Conservation (phyloP, 2,797 vertebrate species). For the Helostoma temminkii region DNA sequence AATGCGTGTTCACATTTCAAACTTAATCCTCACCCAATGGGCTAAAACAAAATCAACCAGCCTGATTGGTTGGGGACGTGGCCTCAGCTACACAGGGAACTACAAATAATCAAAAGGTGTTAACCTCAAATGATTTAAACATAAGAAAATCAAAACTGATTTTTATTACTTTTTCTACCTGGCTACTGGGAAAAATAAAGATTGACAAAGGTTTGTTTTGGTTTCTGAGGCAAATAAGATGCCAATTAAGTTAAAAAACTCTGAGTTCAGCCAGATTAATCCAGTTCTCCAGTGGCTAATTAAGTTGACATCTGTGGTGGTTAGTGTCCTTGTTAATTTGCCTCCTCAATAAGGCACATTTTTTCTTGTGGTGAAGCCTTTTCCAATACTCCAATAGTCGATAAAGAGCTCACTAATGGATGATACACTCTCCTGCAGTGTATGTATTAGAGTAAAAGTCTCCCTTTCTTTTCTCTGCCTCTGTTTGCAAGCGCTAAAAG, state of each 20-base stretch:
- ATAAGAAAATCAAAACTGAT: constrained; percentile 37
- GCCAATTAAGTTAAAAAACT: constrained; percentile 57
- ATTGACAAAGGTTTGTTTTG: constrained; percentile 26
- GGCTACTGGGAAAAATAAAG: constrained; percentile 3
- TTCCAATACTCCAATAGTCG: constrained; percentile 42
- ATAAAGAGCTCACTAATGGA: constrained; percentile 56
- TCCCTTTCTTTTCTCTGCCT: constrained; percentile 15
- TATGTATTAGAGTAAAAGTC: constrained; percentile 17
- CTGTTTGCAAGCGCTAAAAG: constrained; percentile 36
- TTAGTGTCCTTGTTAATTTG: constrained; percentile 57
- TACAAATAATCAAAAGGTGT: constrained; percentile 40
- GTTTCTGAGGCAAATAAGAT: constrained; percentile 33
- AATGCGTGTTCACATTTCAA: constrained; percentile 46
- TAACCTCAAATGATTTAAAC: constrained; percentile 53
- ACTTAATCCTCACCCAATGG: constrained; percentile 37
- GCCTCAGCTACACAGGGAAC: constrained; percentile 26
- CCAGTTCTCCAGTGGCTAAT: constrained; percentile 58
- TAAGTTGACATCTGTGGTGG: constrained; percentile 52
- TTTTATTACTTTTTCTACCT: constrained; percentile 6
- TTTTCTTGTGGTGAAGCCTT: constrained; percentile 27
- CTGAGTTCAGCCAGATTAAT: constrained; percentile 63
- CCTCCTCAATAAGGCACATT: constrained; percentile 38
- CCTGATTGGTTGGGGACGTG: constrained; percentile 6
- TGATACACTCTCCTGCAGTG: constrained; percentile 42
- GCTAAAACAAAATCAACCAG: constrained; percentile 14